Conservation (phyloP, 2,113 vertebrate genomes). For the Tupaia tana region DNA sequence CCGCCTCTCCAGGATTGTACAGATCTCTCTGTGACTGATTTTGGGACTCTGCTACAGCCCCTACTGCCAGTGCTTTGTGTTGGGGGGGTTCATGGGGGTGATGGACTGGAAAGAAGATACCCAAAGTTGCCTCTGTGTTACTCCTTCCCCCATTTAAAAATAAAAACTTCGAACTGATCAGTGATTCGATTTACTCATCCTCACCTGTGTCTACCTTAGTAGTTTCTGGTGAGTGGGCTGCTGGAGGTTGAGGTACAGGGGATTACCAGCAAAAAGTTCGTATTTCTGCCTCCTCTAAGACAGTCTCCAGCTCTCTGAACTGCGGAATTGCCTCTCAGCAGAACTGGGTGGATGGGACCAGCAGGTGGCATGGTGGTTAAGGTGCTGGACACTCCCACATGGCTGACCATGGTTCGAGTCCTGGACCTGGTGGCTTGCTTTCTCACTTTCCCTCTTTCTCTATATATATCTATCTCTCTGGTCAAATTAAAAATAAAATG, state of each 20-base stretch:
- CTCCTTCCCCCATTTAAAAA: constrained; percentile 61
- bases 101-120: constrained; percentile 67
- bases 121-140: constrained; percentile 60
- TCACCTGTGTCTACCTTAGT: constrained; percentile 27
- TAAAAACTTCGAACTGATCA: constrained; percentile 67
- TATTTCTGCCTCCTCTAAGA: background rate
- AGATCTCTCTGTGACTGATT: constrained; percentile 18
- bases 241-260: background rate
- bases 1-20: background rate
- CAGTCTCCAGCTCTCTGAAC: constrained; percentile 5
- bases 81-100: constrained; percentile 14
- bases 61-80: constrained; percentile 61
- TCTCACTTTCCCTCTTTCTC: too few species aligned
- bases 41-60: background rate
- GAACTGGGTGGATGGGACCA: background rate
- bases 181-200: constrained; percentile 50
- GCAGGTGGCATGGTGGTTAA: too few species aligned
- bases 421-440: too few species aligned
- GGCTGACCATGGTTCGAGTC: too few species aligned
- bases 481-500: too few species aligned
- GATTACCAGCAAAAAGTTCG: background rate
- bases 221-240: constrained; percentile 3
- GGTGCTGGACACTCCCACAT: too few species aligned
- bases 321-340: background rate
- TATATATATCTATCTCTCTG: too few species aligned